Base-by-base conservation (phyloP, 2,888 invertebrate genomes). In the Seira musarum region DNA sequence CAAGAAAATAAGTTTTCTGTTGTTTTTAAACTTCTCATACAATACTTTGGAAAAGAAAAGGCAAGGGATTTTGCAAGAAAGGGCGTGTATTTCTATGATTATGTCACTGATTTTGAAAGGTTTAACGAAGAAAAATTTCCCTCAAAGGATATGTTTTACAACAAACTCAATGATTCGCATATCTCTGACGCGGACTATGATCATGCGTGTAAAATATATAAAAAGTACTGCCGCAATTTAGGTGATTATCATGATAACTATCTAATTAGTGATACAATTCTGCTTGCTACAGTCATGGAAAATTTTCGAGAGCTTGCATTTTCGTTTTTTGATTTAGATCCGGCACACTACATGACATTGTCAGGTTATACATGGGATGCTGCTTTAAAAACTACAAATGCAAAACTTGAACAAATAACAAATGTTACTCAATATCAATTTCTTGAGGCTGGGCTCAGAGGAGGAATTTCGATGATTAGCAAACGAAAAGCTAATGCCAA, bases 51-150 rank as follows among this genome's bases (percentile, higher is more conserved):
- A 3, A 2, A 25, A n/a, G 2, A 17, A 0, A 65, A 78, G n/a
- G 78, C 78, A n/a, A 71, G 25, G 25, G 22, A 57, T 46, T 25
- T 80, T 15, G 25, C 25, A n/a, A n/a, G 75, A 49, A 81, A 81
- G 53, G 76, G 76, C 0, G 71, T 81, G 2, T 81, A 75, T 53
- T 75, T 70, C 63, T 80, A 80, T 61, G 75, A 80, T 57, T 75
- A 63, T 35, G 22, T 74, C 0, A 64, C 0, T 22, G 15, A 19
- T n/a, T 70, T 75, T 57, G 15, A 35, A 2, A 70, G 30, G 53
- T 80, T 80, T 49, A 21, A 69, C 21, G 10, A 46, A 22, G 35
- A 13, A 8, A 17, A 40, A 10, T 74, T 74, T 60, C 80, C 80
- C 15, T 2, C 1, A 1, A 25, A 25, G 22, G 5, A 63, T 21